phyloP scores from a whole-genome alignment of 2,113 vertebrate species.

The Hippocampus mohnikei region DNA sequence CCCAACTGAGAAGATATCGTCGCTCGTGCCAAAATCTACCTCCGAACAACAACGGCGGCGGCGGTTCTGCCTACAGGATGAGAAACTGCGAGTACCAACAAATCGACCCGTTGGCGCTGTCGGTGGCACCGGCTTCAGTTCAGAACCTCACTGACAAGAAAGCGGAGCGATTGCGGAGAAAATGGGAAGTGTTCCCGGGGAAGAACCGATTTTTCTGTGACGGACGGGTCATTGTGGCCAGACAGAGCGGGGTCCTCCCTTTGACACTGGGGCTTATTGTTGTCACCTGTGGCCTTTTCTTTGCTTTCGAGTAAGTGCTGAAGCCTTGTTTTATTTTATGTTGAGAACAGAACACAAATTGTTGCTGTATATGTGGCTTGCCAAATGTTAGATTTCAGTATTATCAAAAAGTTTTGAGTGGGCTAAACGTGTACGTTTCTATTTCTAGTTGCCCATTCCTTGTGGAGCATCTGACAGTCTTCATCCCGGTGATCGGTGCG shows the following conservation, averaged over 20 bases:
- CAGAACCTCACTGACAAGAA: conserved; percentile 48
- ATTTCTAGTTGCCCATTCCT: conserved; percentile 87
- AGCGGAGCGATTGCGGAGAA: conserved; percentile 69
- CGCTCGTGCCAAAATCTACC: conserved; percentile 37
- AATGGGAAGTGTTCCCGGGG: conserved; percentile 90
- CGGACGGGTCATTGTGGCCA: conserved; percentile 83
- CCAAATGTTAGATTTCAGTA: background rate
- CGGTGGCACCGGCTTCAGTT: conserved; percentile 59
- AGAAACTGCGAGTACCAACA: conserved; percentile 88
- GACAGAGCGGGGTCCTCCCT: conserved; percentile 85
- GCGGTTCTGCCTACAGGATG: conserved; percentile 51
- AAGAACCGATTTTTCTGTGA: conserved; percentile 88
- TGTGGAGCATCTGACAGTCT: conserved; percentile 81
- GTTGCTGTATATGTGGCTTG: background rate
- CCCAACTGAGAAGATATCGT: background rate
- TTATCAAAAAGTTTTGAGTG: too few relatives aligned
- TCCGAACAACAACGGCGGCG: conserved; percentile 1
- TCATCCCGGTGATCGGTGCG: conserved; percentile 87
- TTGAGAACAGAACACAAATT: too few relatives aligned
- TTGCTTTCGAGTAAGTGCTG: conserved; percentile 88
- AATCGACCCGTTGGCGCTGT: conserved; percentile 76
- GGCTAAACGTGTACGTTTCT: background rate
- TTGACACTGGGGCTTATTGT: conserved; percentile 89
- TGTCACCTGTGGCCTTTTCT: conserved; percentile 88
- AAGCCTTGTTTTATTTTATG: background rate